Base-by-base conservation (phyloP, 2,797 vertebrate species). In the Chaetophractus vellerosus region DNA sequence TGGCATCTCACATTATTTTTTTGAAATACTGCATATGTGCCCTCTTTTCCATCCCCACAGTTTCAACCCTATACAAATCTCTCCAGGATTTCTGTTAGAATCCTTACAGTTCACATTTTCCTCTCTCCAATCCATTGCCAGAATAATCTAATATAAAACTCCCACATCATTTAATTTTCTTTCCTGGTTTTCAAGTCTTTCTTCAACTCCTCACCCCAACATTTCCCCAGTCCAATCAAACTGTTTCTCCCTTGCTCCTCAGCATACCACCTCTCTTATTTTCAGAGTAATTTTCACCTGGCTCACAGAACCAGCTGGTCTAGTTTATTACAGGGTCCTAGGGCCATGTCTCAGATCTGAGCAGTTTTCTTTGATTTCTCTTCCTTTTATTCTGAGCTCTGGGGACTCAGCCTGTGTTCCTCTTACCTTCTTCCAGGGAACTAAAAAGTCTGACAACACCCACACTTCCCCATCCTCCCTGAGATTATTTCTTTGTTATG, bases 401-500 rank as follows among this genome's bases (percentile, higher is more conserved):
- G 0, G 68, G 52, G 31, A 38, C 11, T 84, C n/a, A 18, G 57
- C 33, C 4, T 15, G 5, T 5, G 2, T 14, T 74, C 66, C 11
- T 31, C 61, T 78, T 4, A 48, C 23, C 31, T 4, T 88, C 41
- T 83, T 9, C 6, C 11, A 16, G 26, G 38, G 9, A 63, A 15
- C 15, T 36, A 1, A 41, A 55, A 74, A 48, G 57, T 16, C 48
- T 18, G 33, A 45, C 31, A 12, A 11, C 78, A 90, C 90, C 78
- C 66, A 4, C 72, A 28, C 26, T 71, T 61, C 59, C 6, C 15
- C 36, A 7, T 45, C 64, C 19, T 81, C 38, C 59, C 38, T 41
- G 23, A 0, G 18, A 64, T 84, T 45, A 64, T 66, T 92, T 82
- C 63, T 93, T 64, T 76, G 71, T 71, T 87, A 84, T 52, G 88